These are phyloP conservation scores for Silurus lanzhouensis DNA, from an alignment of 2,797 vertebrate genomes.

Conservation along the genomic window DNA sequence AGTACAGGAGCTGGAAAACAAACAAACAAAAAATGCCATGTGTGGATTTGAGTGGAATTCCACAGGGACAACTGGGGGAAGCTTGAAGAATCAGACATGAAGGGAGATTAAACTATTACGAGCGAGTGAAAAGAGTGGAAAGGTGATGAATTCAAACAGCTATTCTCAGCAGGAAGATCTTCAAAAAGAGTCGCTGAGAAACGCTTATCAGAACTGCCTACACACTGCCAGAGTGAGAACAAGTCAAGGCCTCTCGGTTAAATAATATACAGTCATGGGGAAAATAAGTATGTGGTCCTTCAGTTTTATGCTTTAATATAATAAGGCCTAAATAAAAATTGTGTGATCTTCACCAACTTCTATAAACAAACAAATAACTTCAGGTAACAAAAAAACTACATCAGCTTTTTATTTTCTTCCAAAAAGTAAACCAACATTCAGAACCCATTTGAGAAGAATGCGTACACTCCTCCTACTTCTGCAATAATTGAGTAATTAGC, in stretches of 20 bases:
- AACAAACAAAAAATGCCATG: slow-evolving; percentile 57
- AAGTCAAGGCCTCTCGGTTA: slow-evolving; percentile 54
- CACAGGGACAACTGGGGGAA: slow-evolving; percentile 59
- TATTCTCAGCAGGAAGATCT: slow-evolving; percentile 45
- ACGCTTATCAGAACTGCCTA: neutral
- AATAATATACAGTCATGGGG: slow-evolving; percentile 29
- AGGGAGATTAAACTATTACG: slow-evolving; percentile 66
- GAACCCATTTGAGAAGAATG: neutral
- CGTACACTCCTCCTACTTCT: neutral
- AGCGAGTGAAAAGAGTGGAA: slow-evolving; percentile 57
- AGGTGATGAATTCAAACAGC: slow-evolving; percentile 59
- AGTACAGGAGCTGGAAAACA: slow-evolving; percentile 60
- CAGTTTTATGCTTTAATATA: neutral
- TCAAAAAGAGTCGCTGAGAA: slow-evolving; percentile 26
- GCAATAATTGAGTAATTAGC: neutral
- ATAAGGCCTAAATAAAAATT: too few relatives aligned
- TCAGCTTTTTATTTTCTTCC: neutral
- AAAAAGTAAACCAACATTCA: neutral
- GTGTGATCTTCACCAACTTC: neutral
- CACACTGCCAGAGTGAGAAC: slow-evolving; percentile 37
- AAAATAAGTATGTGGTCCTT: neutral
- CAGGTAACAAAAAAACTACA: too few relatives aligned
- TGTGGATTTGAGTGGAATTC: slow-evolving; percentile 63
- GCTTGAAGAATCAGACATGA: slow-evolving; percentile 63
- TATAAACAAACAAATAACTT: neutral